A percentile compares a stretch with the other conserved stretches of the same genome.
Evolutionary conservation across 2,888 invertebrate genomes (phyloP).

Genomic region (Dasypolia templi): DNA sequence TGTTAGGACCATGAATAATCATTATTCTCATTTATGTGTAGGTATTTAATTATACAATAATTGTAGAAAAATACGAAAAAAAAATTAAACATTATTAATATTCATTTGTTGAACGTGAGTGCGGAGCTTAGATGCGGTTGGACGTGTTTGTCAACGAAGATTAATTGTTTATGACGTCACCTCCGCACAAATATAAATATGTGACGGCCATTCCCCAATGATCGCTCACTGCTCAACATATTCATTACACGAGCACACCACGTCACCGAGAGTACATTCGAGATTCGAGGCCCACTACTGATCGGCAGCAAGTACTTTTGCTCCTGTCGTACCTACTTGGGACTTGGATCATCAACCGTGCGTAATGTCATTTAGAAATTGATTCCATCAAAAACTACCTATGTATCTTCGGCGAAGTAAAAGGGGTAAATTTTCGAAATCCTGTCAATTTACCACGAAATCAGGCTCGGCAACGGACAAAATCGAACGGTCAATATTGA

Average conservation of each 20-base stretch:
- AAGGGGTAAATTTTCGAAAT: constrained; percentile 67
- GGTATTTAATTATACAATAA: background rate
- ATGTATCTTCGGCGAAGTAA: constrained; percentile 36
- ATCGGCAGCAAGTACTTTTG: background rate
- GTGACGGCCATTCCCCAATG: background rate
- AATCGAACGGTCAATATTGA: constrained; percentile 77
- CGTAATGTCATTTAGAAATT: constrained; percentile 44
- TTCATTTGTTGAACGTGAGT: constrained; percentile 4
- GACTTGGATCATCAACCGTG: background rate
- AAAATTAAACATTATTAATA: background rate
- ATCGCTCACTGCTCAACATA: constrained; percentile 19
- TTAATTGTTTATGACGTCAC: constrained; percentile 15
- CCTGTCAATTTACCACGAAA: constrained; percentile 68
- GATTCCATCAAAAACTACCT: constrained; percentile 58
- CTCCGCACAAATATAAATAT: constrained; percentile 10
- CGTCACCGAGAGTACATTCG: background rate
- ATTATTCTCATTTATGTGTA: constrained; percentile 3
- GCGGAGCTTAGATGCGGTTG: constrained; percentile 4
- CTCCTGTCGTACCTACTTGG: background rate
- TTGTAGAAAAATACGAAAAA: background rate
- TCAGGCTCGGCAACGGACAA: constrained; percentile 61
- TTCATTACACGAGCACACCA: background rate
- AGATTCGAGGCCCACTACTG: background rate
- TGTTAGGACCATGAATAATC: background rate
- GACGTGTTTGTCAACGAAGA: constrained; percentile 34